A percentile compares a stretch with the other conserved stretches of the same genome.
Evolutionary conservation across 1,140 invertebrate genomes (phyloP).

Genomic region (Octopus sinensis): DNA sequence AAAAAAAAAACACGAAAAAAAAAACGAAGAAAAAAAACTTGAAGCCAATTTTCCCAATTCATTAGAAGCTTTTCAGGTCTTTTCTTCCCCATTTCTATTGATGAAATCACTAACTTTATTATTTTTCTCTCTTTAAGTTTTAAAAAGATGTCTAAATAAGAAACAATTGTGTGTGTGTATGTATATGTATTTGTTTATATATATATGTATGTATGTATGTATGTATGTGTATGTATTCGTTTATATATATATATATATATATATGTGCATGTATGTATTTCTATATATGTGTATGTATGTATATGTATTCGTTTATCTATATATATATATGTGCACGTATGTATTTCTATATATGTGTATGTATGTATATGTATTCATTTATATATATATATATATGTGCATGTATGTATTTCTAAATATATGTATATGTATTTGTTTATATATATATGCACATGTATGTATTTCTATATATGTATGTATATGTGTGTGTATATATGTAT

Average conservation of each 20-base stretch:
- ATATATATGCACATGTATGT: neutral
- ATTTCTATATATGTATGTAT: neutral
- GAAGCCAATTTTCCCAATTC: no score
- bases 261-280: neutral
- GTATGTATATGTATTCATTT: neutral
- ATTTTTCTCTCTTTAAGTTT: no score
- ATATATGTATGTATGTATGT: neutral
- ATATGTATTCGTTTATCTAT: neutral
- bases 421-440: neutral
- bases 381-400: neutral
- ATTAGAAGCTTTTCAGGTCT: no score
- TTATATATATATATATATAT: neutral
- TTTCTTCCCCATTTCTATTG: no score
- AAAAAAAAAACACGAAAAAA: no score
- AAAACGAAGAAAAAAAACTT: no score
- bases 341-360: neutral
- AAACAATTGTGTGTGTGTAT: no score
- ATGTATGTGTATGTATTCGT: neutral
- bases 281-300: neutral
- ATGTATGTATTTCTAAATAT: neutral
- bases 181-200: neutral
- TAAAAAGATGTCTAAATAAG: no score
- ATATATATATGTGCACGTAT: neutral
- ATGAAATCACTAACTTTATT: no score
- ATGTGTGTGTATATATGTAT: neutral